Evolutionary conservation across 1,140 invertebrate species (phyloP).

Genomic region (Diuraphis noxia): DNA sequence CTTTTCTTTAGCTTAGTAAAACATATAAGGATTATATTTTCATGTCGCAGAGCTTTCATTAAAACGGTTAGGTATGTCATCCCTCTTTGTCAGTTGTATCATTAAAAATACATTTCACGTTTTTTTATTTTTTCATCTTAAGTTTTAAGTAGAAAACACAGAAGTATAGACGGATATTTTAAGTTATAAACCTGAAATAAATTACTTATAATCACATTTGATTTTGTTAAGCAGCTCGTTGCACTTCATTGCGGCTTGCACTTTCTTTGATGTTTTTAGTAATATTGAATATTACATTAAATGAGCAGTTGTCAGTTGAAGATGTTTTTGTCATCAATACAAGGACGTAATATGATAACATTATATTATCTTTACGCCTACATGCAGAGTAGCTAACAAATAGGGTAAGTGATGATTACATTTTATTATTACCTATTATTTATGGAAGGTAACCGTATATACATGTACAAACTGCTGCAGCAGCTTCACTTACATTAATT

Average conservation of each 20-base stretch:
- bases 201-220: background rate
- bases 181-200: background rate
- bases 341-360: background rate
- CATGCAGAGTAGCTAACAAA: background rate
- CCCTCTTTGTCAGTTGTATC: background rate
- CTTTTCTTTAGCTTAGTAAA: background rate
- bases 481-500: background rate
- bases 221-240: background rate
- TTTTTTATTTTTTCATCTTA: background rate
- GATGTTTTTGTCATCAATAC: background rate
- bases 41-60: background rate
- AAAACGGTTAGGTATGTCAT: background rate
- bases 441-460: background rate
- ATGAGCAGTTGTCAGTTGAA: background rate
- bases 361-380: background rate
- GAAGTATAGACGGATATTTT: background rate
- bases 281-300: background rate
- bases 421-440: conserved; percentile 13
- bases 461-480: background rate
- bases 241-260: background rate
- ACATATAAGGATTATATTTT: background rate
- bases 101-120: background rate
- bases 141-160: background rate
- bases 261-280: background rate
- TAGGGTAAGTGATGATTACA: background rate